A percentile compares a stretch with the other conserved stretches of the same genome.
phyloP scores from a whole-genome alignment of 1,140 invertebrate species.

The Hydropsyche tenuis region DNA sequence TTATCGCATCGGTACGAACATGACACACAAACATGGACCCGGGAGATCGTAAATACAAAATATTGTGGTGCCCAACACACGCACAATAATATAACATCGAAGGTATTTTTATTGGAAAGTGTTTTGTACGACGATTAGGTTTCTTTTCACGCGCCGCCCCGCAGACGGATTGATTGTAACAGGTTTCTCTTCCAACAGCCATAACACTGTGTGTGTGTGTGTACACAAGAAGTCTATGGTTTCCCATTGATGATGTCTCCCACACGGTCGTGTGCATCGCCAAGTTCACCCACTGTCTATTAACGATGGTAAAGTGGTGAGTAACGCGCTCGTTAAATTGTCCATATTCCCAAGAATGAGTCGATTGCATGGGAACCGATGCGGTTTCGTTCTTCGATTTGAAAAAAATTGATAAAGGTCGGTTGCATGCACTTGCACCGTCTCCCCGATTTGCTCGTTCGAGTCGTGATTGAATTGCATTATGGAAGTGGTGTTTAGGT shows the following conservation, averaged over 20 bases:
- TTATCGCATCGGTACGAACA: slow-evolving; percentile 15
- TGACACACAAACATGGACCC: background rate
- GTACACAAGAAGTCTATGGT: too few relatives aligned
- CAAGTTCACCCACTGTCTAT: slow-evolving; percentile 28
- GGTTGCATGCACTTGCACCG: too few relatives aligned
- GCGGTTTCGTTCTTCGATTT: too few relatives aligned
- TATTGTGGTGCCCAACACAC: background rate
- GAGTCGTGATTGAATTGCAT: too few relatives aligned
- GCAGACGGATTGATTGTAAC: slow-evolving; percentile 14
- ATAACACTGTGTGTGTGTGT: too few relatives aligned
- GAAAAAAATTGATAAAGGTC: too few relatives aligned
- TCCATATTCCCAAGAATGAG: slow-evolving; percentile 21
- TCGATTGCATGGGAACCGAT: background rate
- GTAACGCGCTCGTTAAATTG: slow-evolving; percentile 21
- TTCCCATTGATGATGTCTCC: too few relatives aligned
- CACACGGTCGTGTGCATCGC: background rate
- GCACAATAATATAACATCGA: background rate
- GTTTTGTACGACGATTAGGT: slow-evolving; percentile 16
- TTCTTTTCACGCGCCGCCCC: background rate
- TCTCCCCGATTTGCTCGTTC: too few relatives aligned
- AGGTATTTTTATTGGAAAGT: slow-evolving; percentile 24
- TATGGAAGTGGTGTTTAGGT: too few relatives aligned
- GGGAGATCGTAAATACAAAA: background rate
- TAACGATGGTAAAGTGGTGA: slow-evolving; percentile 22
- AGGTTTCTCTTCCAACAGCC: background rate